Base-by-base conservation (phyloP, 2,797 vertebrate genomes). In the Tarsius wallacei region DNA sequence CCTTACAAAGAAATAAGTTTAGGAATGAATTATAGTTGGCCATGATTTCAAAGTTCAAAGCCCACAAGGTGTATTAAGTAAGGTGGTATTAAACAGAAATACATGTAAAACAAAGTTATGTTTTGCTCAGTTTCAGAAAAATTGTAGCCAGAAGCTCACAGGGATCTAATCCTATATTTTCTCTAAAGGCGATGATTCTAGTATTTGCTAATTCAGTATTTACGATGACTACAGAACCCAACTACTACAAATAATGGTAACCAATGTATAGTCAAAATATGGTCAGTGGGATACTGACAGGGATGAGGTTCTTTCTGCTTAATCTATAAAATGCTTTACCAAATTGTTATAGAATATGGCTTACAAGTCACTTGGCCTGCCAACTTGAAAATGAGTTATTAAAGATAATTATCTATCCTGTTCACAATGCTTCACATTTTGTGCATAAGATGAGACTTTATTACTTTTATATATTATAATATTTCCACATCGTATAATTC, bases 31-130 rank as follows among this genome's bases (percentile, higher is more conserved):
- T 57, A 82, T 57, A 73, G n/a, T 70, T 94, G 64, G 4, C 31
- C 26, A 24, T 24, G 21, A 94, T n/a, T 53, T 96, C 15, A 22
- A 68, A 87, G 83, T 84, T 95, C 64, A 73, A 76, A 95, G 76
- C 81, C 47, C 57, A 31, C 4, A 64, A 74, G 71, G 76, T 74
- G 57, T 64, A 33, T 96, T 80, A 80, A 81, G 28, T 49, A 63
- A 68, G 17, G 21, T 92, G 26, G 42, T 47, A 77, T 63, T 70
- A 74, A 10, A 74, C 21, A 91, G 59, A 73, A 73, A 26, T 80
- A 57, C 51, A 49, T 19, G 31, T 81, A 55, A 89, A 81, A 70
- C 24, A 92, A 89, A 5, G 14, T 63, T 84, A 21, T 68, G 1
- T 49, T 31, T 85, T 80, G 15, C 59, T 94, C 24, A 5, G 5